phyloP scores from a whole-genome alignment of 2,113 vertebrate species.

The Siniperca knerii region DNA sequence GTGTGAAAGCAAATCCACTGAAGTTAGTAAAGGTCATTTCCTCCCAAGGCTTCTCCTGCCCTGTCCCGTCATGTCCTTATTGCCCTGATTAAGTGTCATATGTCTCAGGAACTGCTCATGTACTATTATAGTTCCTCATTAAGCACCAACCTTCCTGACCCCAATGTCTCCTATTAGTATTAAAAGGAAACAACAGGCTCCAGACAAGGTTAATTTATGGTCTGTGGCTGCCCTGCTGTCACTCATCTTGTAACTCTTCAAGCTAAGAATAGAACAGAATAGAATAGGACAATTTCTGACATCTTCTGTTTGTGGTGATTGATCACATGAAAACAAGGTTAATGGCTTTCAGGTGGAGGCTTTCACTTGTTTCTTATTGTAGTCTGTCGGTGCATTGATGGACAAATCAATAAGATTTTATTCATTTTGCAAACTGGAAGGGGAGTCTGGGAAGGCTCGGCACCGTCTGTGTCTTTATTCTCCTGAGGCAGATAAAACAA shows the following conservation, averaged over 20 bases:
- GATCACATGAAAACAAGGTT: slow-evolving; percentile 15
- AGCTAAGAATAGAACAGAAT: neutral
- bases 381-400: neutral
- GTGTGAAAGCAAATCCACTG: slow-evolving; percentile 26
- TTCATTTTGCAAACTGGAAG: slow-evolving; percentile 10
- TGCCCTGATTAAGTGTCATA: slow-evolving; percentile 35
- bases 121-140: slow-evolving; percentile 47
- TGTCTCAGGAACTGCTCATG: slow-evolving; percentile 32
- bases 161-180: slow-evolving; percentile 29
- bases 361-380: slow-evolving; percentile 21
- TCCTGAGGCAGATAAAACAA: slow-evolving; percentile 27
- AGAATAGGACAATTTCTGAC: neutral
- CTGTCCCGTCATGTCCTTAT: slow-evolving; percentile 13
- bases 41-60: slow-evolving; percentile 7
- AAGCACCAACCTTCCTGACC: slow-evolving; percentile 40
- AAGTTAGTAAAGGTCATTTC: slow-evolving; percentile 35
- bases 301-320: neutral
- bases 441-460: slow-evolving; percentile 9
- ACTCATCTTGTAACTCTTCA: slow-evolving; percentile 3
- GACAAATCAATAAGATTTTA: slow-evolving; percentile 46
- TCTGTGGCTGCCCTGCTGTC: slow-evolving; percentile 2
- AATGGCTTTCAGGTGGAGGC: slow-evolving; percentile 24
- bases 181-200: slow-evolving; percentile 45
- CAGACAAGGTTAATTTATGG: slow-evolving; percentile 37
- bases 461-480: slow-evolving; percentile 12